Base-by-base conservation (phyloP, 2,888 invertebrate genomes). In the Volucella bombylans region DNA sequence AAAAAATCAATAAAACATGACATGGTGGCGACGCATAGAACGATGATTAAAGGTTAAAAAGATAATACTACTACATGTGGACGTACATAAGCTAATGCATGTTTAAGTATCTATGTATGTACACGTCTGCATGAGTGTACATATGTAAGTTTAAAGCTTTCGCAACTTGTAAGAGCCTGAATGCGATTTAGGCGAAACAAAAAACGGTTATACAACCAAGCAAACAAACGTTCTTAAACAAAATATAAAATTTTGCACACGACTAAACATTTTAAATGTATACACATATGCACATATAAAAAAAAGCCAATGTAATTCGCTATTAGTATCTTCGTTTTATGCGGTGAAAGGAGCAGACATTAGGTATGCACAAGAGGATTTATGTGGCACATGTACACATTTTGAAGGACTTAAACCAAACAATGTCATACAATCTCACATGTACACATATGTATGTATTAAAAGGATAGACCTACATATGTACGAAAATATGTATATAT, bases 361-460 rank as follows among this genome's bases (percentile, higher is more conserved):
- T 74, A 68, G 68, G 64, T 74, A 81, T 80, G 79, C 79, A 80
- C 67, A 73, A 67, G 68, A 54, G 62, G 72, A 73, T 80, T 73
- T 73, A 80, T 80, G 54, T 61, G 73, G 55, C 73, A 80, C 80
- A 73, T 73, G 68, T 67, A 80, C 61, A 80, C 67, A 73, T 68
- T 61, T 55, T 73, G 82, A 68, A 78, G 78, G 78, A 81, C 69
- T 65, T 59, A 41, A 14, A 62, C 59, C 18, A 65, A 57, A 72
- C 14, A 72, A 55, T 57, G 14, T 23, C 41, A 45, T 23, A 8
- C 14, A 41, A 41, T 59, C 43, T 54, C 10, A 45, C 1, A 18
- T 1, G 18, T 18, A 18, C 18, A n/a, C 2, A 64, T 31, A 31
- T 4, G 31, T 6, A 31, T 1, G 18, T 1, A 31, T 31, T 6